A percentile compares a stretch with the other conserved stretches of the same genome.
Conservation (phyloP, 2,797 vertebrate genomes). For the Astyanax mexicanus region DNA sequence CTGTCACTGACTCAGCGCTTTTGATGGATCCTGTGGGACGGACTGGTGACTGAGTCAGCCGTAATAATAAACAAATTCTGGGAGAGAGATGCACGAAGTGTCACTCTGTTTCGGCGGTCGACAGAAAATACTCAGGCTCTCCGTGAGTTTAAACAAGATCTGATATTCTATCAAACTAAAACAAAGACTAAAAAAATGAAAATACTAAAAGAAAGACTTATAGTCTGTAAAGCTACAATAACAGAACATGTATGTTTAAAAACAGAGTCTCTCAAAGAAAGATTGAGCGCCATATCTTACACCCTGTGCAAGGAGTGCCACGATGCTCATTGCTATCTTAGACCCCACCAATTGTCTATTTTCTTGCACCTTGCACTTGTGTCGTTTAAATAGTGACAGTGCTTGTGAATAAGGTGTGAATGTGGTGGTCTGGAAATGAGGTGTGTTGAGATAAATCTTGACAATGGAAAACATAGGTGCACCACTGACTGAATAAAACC, state of each 20-base stretch:
- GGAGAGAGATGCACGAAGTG: conserved; percentile 51
- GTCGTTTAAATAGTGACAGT: too few relatives aligned
- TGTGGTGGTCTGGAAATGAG: too few relatives aligned
- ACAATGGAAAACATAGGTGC: too few relatives aligned
- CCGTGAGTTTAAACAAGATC: conserved; percentile 6
- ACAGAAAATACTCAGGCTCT: conserved; percentile 2
- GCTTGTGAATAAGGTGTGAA: too few relatives aligned
- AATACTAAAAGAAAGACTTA: conserved; percentile 50
- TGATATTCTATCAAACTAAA: conserved; percentile 10
- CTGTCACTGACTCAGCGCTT: conserved; percentile 26
- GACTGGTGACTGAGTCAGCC: conserved; percentile 65
- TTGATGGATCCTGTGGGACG: conserved; percentile 48
- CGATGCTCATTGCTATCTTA: too few relatives aligned
- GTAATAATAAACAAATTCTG: conserved; percentile 59
- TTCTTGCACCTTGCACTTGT: too few relatives aligned
- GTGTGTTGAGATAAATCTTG: too few relatives aligned
- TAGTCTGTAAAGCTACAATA: conserved; percentile 52
- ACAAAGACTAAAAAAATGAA: background rate
- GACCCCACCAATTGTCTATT: too few relatives aligned
- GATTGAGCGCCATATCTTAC: too few relatives aligned
- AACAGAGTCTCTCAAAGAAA: too few relatives aligned
- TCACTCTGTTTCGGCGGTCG: conserved; percentile 27
- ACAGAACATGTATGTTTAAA: conserved; percentile 12
- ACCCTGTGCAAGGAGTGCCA: too few relatives aligned
- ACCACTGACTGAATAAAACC: too few relatives aligned